A percentile compares a stretch with the other conserved stretches of the same genome.
These are phyloP conservation scores for Martes flavigula DNA, from an alignment of 2,797 vertebrate genomes.

Conservation along the genomic window DNA sequence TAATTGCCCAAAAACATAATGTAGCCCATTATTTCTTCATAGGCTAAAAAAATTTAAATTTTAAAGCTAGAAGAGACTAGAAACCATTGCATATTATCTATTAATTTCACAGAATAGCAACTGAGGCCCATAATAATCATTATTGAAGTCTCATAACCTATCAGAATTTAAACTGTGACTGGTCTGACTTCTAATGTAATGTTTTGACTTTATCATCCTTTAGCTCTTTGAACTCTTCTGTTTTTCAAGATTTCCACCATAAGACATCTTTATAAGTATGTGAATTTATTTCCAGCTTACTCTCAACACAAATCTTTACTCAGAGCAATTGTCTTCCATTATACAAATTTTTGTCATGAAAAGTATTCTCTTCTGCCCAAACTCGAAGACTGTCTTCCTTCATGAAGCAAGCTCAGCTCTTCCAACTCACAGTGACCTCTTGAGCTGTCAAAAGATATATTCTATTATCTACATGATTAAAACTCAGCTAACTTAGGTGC, in stretches of 20 bases:
- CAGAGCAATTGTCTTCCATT: neutral
- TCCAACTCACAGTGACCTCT: neutral
- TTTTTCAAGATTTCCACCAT: neutral
- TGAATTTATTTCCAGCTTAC: neutral
- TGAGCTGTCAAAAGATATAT: neutral
- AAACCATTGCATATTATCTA: constrained; percentile 21
- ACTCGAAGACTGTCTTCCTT: neutral
- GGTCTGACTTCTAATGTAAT: neutral
- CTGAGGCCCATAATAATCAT: neutral
- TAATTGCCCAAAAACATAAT: constrained; percentile 64
- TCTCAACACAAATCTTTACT: neutral
- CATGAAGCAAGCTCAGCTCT: neutral
- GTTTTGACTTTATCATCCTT: neutral
- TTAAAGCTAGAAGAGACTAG: constrained; percentile 25
- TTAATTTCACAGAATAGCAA: constrained; percentile 43
- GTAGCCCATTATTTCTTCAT: constrained; percentile 62
- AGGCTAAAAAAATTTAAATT: neutral
- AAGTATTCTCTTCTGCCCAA: neutral
- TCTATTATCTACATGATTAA: neutral
- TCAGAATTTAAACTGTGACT: neutral
- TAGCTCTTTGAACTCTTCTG: neutral
- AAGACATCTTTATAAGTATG: neutral
- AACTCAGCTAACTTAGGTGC: neutral
- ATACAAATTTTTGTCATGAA: neutral
- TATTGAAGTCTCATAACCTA: neutral